Evolutionary conservation across 2,113 vertebrate species (phyloP).

Genomic region (Corythornis cristatus): DNA sequence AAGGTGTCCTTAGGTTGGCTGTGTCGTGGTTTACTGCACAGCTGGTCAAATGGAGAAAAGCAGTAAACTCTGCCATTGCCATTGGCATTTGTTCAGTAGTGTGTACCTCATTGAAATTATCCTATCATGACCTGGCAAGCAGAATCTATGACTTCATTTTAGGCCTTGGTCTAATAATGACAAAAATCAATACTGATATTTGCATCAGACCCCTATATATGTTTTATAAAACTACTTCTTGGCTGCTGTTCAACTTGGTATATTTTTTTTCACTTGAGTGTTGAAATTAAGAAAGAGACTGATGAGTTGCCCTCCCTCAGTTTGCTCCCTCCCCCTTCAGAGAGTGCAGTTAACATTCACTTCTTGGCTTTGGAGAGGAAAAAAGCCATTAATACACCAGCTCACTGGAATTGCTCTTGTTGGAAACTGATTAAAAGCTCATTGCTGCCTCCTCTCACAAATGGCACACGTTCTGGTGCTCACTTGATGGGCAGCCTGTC

Average conservation of each 20-base stretch:
- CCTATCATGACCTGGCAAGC: background rate
- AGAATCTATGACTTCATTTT: background rate
- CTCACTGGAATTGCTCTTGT: background rate
- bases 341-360: background rate
- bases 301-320: background rate
- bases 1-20: background rate
- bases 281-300: background rate
- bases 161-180: background rate
- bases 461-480: background rate
- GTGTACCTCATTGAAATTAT: background rate
- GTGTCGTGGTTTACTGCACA: background rate
- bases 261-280: background rate
- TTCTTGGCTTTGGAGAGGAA: background rate
- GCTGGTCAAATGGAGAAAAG: background rate
- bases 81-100: background rate
- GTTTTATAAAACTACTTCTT: background rate
- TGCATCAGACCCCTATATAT: background rate
- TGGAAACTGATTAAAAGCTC: conserved; percentile 44
- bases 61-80: background rate
- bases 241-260: background rate
- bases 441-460: background rate
- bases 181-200: background rate
- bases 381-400: background rate
- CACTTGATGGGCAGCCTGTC: conserved; percentile 35
- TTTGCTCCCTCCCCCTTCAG: background rate